A percentile compares a stretch with the other conserved stretches of the same genome.
Evolutionary conservation across 2,888 invertebrate species (phyloP).

Genomic region (Empis livida): DNA sequence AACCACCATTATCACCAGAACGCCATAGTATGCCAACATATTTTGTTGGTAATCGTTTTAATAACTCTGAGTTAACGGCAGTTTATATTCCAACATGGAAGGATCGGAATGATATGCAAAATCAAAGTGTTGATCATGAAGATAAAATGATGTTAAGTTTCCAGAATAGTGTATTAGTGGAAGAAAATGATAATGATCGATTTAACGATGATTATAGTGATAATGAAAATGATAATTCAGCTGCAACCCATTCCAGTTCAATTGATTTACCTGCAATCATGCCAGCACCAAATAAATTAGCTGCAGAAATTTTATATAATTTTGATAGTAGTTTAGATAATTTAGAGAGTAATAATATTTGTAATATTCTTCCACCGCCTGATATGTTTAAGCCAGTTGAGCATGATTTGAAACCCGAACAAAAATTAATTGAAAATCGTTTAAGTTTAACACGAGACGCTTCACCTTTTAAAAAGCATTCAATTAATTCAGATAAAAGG

Average conservation of each 20-base stretch:
- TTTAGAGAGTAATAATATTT: constrained; percentile 17
- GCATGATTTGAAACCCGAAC: constrained; percentile 9
- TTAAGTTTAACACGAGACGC: constrained; percentile 22
- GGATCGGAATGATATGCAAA: constrained; percentile 25
- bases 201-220: constrained; percentile 1
- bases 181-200: constrained; percentile 10
- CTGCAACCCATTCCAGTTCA: constrained; percentile 43
- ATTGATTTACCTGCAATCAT: constrained; percentile 40
- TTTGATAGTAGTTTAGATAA: constrained; percentile 21
- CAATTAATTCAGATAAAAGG: constrained; percentile 47
- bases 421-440: constrained; percentile 19
- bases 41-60: constrained; percentile 46
- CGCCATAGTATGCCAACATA: constrained; percentile 56
- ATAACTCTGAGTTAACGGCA: constrained; percentile 40
- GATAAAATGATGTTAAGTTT: constrained; percentile 3
- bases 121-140: constrained; percentile 23
- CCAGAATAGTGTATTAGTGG: not conserved
- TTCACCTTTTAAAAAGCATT: constrained; percentile 38
- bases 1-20: constrained; percentile 20
- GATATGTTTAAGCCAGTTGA: constrained; percentile 44
- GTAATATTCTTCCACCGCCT: constrained; percentile 39
- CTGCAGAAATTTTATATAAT: constrained; percentile 43
- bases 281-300: constrained; percentile 40
- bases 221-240: constrained; percentile 19
- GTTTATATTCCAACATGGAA: constrained; percentile 42